phyloP scores from a whole-genome alignment of 2,113 vertebrate species.

The Okapia johnstoni region DNA sequence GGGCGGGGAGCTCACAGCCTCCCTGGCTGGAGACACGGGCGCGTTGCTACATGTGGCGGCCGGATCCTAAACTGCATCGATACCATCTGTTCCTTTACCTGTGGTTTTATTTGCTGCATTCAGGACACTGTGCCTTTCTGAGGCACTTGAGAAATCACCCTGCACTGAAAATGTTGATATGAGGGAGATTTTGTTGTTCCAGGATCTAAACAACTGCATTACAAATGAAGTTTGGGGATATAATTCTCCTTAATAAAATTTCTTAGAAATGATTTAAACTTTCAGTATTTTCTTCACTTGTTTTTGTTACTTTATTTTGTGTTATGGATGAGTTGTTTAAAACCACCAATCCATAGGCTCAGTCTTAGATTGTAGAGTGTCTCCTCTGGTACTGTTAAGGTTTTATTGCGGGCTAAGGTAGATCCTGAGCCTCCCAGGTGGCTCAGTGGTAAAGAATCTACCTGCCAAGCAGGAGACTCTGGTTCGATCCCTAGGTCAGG shows the following conservation, averaged over 20 bases:
- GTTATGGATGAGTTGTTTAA: not conserved
- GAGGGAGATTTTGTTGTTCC: not conserved
- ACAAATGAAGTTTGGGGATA: not conserved
- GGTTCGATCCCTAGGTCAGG: not conserved
- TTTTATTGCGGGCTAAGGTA: not conserved
- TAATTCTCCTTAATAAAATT: not conserved
- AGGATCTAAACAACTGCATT: not conserved
- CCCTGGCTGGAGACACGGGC: not conserved
- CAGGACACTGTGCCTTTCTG: not conserved
- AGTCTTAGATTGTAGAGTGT: not conserved
- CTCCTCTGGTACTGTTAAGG: not conserved
- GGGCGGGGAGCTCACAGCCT: not conserved
- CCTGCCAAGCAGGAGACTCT: not conserved
- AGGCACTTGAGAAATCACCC: not conserved
- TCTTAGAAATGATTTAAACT: not conserved
- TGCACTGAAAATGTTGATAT: not conserved
- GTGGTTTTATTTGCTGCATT: not conserved
- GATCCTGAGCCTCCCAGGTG: not conserved
- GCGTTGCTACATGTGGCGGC: fast-evolving
- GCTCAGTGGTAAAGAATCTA: not conserved
- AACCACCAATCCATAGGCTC: not conserved
- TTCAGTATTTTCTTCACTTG: not conserved
- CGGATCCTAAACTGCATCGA: not conserved
- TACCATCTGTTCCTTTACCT: not conserved
- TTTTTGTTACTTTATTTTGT: not conserved